Percentiles rank a stretch among this genome's conserved stretches.
phyloP scores from a whole-genome alignment of 2,113 vertebrate species.

The Petaurus breviceps region DNA sequence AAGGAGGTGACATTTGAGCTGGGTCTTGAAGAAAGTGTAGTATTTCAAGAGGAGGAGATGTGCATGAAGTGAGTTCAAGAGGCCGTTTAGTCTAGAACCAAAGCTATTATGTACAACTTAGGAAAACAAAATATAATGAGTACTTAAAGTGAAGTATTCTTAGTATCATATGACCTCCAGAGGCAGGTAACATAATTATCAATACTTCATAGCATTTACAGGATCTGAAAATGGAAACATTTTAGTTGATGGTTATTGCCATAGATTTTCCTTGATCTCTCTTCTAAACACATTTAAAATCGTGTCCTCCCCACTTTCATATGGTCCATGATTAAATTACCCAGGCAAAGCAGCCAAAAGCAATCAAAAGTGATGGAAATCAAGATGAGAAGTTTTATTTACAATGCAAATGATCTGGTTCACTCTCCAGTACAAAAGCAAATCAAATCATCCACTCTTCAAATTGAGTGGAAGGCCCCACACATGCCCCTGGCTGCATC shows the following conservation, averaged over 20 bases:
- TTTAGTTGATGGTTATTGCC: constrained; percentile 36
- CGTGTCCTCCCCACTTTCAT: constrained; percentile 66
- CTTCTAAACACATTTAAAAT: constrained; percentile 70
- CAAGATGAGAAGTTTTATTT: constrained; percentile 75
- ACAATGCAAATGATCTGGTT: constrained; percentile 79
- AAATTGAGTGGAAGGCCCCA: constrained; percentile 40
- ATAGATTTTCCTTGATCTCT: constrained; percentile 31
- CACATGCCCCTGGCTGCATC: constrained; percentile 1
- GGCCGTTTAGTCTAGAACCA: not conserved
- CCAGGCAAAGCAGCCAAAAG: constrained; percentile 68
- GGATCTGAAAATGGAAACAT: not conserved
- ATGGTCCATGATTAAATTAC: constrained; percentile 70
- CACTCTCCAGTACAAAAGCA: constrained; percentile 59
- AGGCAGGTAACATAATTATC: not conserved
- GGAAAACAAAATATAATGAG: not conserved
- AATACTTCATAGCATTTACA: not conserved
- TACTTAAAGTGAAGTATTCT: not conserved
- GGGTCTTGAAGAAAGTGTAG: not conserved
- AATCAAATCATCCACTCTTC: constrained; percentile 64
- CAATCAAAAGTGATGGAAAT: constrained; percentile 73
- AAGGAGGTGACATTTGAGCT: not conserved
- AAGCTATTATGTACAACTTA: not conserved
- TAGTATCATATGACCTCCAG: not conserved
- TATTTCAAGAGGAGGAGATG: not conserved
- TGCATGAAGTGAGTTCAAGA: not conserved